Evolutionary conservation across 2,797 vertebrate species (phyloP).

Genomic region (Spinus olivaceus): DNA sequence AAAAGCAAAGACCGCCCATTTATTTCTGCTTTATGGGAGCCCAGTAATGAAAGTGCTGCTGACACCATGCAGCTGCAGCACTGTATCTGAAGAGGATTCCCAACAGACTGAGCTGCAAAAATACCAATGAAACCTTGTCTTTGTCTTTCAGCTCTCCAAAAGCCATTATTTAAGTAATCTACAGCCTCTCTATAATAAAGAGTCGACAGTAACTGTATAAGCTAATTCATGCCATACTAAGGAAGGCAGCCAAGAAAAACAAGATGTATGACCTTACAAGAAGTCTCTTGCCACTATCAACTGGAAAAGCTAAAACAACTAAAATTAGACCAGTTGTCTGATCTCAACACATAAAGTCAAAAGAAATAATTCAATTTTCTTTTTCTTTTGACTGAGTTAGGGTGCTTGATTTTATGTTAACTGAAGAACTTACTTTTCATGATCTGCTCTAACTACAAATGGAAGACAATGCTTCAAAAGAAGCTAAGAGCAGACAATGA

Average conservation of each 20-base stretch:
- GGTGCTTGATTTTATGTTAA: not conserved
- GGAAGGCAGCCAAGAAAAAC: not conserved
- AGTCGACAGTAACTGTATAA: not conserved
- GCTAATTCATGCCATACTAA: not conserved
- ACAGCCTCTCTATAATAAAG: not conserved
- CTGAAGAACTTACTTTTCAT: not conserved
- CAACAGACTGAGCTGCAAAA: not conserved
- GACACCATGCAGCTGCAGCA: fast-evolving
- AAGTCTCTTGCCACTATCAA: not conserved
- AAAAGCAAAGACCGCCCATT: not conserved
- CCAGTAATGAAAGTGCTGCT: not conserved
- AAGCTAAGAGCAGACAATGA: not conserved
- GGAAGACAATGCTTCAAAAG: not conserved
- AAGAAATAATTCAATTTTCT: not conserved
- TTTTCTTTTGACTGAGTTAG: not conserved
- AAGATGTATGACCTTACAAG: not conserved
- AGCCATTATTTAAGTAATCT: not conserved
- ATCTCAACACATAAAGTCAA: not conserved
- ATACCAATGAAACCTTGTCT: not conserved
- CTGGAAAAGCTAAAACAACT: not conserved
- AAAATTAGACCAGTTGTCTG: not conserved
- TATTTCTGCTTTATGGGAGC: not conserved
- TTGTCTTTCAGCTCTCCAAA: not conserved
- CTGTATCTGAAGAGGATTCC: not conserved
- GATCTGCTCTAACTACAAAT: not conserved